phyloP scores from a whole-genome alignment of 64 coral and sea anemone species.

The Montipora efflorescens region DNA sequence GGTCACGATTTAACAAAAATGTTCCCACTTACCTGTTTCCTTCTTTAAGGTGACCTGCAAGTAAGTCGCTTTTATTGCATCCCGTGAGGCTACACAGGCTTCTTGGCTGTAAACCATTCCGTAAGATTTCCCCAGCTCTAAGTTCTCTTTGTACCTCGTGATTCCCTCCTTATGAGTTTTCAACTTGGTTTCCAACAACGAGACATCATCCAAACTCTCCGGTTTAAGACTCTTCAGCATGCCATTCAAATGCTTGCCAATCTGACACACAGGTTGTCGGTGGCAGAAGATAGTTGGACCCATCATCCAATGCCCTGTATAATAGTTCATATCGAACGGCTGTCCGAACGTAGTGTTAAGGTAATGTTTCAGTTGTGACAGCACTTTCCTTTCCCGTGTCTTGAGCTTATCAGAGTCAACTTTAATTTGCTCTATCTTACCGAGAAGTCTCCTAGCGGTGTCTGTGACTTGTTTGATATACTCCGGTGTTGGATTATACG shows the following conservation, averaged over 20 bases:
- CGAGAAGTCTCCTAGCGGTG: constrained; percentile 24
- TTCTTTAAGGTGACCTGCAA: constrained; percentile 52
- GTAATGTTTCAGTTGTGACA: constrained; percentile 80
- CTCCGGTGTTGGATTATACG: constrained; percentile 68
- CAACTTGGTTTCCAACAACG: constrained; percentile 66
- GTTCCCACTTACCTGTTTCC: not conserved
- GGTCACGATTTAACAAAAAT: not conserved
- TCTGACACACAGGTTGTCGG: constrained; percentile 62
- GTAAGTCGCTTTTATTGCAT: constrained; percentile 26
- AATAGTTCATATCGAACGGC: constrained; percentile 82
- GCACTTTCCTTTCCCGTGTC: constrained; percentile 77
- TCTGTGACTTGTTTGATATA: constrained; percentile 75
- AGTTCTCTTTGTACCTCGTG: constrained; percentile 75
- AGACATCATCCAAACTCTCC: constrained; percentile 61
- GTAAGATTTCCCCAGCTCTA: constrained; percentile 74
- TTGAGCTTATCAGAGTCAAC: constrained; percentile 68
- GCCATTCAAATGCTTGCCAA: constrained; percentile 9
- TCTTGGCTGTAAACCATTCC: constrained; percentile 90
- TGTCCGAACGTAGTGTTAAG: constrained; percentile 75
- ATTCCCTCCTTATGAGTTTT: constrained; percentile 63
- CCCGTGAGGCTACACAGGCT: constrained; percentile 36
- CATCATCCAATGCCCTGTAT: constrained; percentile 95
- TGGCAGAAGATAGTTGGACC: constrained; percentile 85
- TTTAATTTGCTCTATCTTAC: constrained; percentile 60
- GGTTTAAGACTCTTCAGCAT: constrained; percentile 63